Base-by-base conservation (phyloP, 2,797 vertebrate genomes). In the Chelmon rostratus region DNA sequence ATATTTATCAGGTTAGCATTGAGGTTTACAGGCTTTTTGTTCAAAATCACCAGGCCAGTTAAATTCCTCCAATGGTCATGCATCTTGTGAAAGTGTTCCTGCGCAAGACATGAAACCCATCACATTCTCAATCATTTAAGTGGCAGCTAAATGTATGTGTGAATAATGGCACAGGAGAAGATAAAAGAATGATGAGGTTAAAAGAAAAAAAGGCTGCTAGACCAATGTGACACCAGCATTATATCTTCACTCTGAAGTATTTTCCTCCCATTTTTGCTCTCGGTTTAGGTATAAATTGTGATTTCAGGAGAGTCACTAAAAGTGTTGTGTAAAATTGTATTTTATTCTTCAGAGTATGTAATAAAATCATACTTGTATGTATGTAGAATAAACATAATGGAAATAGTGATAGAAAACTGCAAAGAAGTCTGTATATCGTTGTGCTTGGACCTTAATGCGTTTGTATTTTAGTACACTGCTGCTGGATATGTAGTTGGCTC, bases 401-500 rank as follows among this genome's bases (percentile, higher is more conserved):
- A 63, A 42, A 52, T 25, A 33, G 6, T 56, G 44, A 12, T 5
- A 11, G 4, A 37, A 46, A 42, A 28, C n/a, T 40, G 40, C 35
- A 68, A 38, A 62, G 7, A 25, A 25, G 28, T 69, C 31, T 53
- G 25, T 67, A 6, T 64, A 23, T 65, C 23, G 1, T 44, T 68
- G 54, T 61, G 2, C 16, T 33, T 54, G 19, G 21, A 69, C 35
- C 76, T 52, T 37, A 56, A 42, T 70, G 28, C 63, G 38, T 82
- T 74, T 82, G 28, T 54, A 28, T 76, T 77, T 72, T 46, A 69
- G 49, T 67, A 40, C 35, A 9, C 66, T 57, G 31, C 53, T 82
- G 56, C 85, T 85, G 68, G 46, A 82, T 70, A 65, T 68, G 69
- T 52, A 40, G 67, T 81, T 86, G 74, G 56, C 73, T 63, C 76